Evolutionary conservation across 2,113 vertebrate species (phyloP).

Genomic region (Ptilorrhoa leucosticta): DNA sequence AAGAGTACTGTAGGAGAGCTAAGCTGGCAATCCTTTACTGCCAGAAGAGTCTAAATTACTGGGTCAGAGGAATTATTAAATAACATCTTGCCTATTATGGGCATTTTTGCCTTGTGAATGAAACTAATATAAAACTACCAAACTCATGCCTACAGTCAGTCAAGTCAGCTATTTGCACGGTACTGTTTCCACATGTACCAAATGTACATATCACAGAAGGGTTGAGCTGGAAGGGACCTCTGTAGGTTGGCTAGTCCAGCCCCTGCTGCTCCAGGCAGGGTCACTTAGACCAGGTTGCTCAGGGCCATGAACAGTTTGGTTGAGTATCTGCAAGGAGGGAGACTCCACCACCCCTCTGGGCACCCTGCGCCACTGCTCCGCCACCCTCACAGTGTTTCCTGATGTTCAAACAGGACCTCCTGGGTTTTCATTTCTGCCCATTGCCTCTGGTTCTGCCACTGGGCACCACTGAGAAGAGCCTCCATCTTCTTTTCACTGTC

Average conservation of each 20-base stretch:
- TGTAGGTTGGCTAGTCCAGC: background rate
- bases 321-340: background rate
- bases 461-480: background rate
- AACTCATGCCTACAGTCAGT: fast-evolving
- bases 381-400: background rate
- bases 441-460: background rate
- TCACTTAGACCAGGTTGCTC: background rate
- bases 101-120: background rate
- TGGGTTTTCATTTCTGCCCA: background rate
- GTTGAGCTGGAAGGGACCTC: background rate
- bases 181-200: background rate
- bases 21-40: background rate
- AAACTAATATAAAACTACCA: background rate
- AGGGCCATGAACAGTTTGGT: background rate
- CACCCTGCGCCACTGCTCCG: fast-evolving
- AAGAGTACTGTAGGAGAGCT: background rate
- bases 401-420: background rate
- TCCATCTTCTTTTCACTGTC: background rate
- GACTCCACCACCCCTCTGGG: background rate
- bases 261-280: background rate
- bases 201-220: background rate
- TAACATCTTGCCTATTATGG: background rate
- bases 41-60: background rate
- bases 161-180: background rate
- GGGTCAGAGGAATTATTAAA: background rate